A percentile compares a stretch with the other conserved stretches of the same genome.
Evolutionary conservation across 2,113 vertebrate species (phyloP).

Genomic region (Tragulus kanchil): DNA sequence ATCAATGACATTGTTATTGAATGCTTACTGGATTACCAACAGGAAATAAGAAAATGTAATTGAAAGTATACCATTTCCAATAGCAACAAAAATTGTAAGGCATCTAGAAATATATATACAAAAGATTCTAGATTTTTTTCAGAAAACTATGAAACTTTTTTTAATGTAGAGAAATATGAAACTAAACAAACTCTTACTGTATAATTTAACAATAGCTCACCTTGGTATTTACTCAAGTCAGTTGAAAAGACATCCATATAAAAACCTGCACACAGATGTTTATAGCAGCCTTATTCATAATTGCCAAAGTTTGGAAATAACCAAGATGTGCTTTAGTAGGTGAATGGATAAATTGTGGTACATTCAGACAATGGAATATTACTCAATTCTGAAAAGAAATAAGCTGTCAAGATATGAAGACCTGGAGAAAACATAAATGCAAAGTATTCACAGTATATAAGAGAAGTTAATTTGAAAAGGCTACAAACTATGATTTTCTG

Average conservation of each 20-base stretch:
- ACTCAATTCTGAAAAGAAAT: background rate
- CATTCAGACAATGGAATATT: background rate
- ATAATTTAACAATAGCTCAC: background rate
- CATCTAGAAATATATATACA: background rate
- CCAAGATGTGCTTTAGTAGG: background rate
- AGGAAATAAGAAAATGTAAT: background rate
- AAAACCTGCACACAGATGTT: background rate
- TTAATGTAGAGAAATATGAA: constrained; percentile 8
- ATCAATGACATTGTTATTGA: background rate
- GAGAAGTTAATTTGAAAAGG: background rate
- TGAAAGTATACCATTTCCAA: background rate
- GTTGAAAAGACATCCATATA: background rate
- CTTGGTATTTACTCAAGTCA: background rate
- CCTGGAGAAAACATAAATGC: background rate
- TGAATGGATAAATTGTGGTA: background rate
- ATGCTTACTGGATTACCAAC: background rate
- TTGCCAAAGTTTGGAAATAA: background rate
- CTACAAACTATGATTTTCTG: background rate
- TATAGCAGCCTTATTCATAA: background rate
- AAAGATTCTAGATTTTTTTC: background rate
- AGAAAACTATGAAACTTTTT: background rate
- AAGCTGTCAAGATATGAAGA: background rate
- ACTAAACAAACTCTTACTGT: background rate
- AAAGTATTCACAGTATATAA: background rate
- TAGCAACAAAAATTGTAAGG: constrained; percentile 6